These are phyloP conservation scores for Trachops cirrhosus DNA, from an alignment of 2,797 vertebrate species.

Conservation along the genomic window DNA sequence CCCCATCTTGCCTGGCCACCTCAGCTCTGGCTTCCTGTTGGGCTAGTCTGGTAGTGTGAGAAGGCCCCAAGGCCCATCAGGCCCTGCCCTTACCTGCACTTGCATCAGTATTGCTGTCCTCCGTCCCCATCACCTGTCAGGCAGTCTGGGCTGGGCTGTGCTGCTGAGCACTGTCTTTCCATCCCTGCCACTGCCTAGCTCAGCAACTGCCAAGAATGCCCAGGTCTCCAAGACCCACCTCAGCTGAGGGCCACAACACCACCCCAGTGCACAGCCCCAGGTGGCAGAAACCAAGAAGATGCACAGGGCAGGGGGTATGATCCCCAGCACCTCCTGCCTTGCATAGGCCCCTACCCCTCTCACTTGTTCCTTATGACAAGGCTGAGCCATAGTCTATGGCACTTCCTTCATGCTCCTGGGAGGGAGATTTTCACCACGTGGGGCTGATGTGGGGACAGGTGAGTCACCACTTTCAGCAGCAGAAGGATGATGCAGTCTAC, in stretches of 20 bases:
- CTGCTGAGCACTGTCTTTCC: background rate
- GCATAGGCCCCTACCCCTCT: background rate
- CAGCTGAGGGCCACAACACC: background rate
- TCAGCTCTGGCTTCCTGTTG: background rate
- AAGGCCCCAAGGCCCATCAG: background rate
- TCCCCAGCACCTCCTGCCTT: background rate
- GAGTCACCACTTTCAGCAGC: background rate
- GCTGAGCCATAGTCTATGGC: background rate
- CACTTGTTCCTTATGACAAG: background rate
- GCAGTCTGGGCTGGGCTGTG: background rate
- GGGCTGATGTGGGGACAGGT: background rate
- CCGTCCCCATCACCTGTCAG: background rate
- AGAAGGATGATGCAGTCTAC: background rate
- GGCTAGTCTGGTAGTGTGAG: background rate
- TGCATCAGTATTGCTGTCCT: background rate
- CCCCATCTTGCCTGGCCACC: background rate
- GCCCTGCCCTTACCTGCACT: background rate
- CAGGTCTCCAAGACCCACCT: background rate
- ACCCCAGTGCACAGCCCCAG: too few relatives aligned
- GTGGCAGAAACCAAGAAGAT: background rate
- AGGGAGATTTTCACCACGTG: background rate
- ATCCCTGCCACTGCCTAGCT: background rate
- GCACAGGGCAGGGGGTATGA: background rate
- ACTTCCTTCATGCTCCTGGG: background rate
- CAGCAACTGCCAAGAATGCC: background rate